Conservation (phyloP, 1,140 invertebrate genomes). For the Dendroctonus ponderosae region DNA sequence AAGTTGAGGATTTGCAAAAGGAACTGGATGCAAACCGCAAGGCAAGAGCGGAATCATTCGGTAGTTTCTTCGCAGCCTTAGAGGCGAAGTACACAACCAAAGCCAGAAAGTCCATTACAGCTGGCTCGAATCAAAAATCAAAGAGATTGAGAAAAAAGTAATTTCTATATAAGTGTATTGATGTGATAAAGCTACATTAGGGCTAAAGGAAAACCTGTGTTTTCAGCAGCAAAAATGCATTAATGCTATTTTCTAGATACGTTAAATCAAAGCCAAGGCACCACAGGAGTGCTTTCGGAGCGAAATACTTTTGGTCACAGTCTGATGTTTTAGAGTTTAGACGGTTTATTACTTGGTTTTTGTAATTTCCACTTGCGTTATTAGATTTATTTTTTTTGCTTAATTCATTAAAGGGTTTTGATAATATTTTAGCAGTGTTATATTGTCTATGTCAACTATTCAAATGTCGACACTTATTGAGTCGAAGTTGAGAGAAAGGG, state of each 20-base stretch:
- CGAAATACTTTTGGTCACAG: slow-evolving; percentile 14
- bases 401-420: too few species aligned
- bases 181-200: neutral
- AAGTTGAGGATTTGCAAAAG: slow-evolving; percentile 35
- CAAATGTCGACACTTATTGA: too few species aligned
- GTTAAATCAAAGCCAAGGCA: slow-evolving; percentile 6
- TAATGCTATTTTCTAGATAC: slow-evolving; percentile 11
- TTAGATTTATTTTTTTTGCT: too few species aligned
- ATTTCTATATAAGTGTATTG: neutral
- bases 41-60: slow-evolving; percentile 29
- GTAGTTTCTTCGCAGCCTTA: slow-evolving; percentile 32
- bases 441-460: too few species aligned
- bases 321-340: slow-evolving; percentile 8
- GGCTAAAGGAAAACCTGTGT: neutral
- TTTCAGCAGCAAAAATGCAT: neutral
- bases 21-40: slow-evolving; percentile 33
- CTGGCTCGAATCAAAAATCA: slow-evolving; percentile 12
- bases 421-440: too few species aligned
- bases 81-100: slow-evolving; percentile 39
- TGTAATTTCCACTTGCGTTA: too few species aligned
- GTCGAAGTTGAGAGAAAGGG: too few species aligned
- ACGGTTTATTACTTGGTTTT: slow-evolving; percentile 7
- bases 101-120: slow-evolving; percentile 22
- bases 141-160: slow-evolving; percentile 20
- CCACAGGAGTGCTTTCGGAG: slow-evolving; percentile 6